Base-by-base conservation (phyloP, 2,888 invertebrate genomes). In the Limenitis camilla region DNA sequence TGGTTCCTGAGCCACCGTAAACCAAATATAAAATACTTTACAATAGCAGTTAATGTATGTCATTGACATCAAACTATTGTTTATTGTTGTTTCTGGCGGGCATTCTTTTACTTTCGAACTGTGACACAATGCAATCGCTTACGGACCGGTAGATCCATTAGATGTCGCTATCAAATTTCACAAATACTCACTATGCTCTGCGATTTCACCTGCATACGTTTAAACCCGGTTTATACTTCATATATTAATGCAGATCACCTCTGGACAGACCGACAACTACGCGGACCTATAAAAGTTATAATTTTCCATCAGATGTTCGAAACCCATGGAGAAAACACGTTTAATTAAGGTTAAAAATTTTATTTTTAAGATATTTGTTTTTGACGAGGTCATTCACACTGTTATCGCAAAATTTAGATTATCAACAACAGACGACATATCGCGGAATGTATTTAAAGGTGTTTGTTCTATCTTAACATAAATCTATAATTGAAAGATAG, bases 341-440 rank as follows among this genome's bases (percentile, higher is more conserved):
- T 19, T 19, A 3, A 59, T 65, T 71, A 35, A 45, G 31, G 40
- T 71, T 69, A 64, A 64, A 62, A 49, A 52, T 64, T 61, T 58
- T 60, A 63, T 72, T 71, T 71, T 66, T 61, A 56, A 59, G 58
- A 58, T 74, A 70, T 75, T 72, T 72, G 70, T 71, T 53, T 64
- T 64, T 56, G 50, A 48, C 49, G 68, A 72, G 81, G 78, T 81
- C 78, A 60, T 79, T 83, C 72, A 79, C 81, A 74, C 71, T 63
- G 73, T 76, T 79, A 81, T 82, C 81, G 69, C 64, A 67, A 70
- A 69, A 65, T 63, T 64, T 61, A 61, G 61, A 66, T 61, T 66
- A 65, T 64, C 61, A 62, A 60, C 63, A 65, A 27, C 39, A 43
- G 56, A 55, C 60, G 52, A 58, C 57, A 47, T 52, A 27, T 32